phyloP scores from a whole-genome alignment of 2,113 vertebrate genomes.

The Pterocles gutturalis region DNA sequence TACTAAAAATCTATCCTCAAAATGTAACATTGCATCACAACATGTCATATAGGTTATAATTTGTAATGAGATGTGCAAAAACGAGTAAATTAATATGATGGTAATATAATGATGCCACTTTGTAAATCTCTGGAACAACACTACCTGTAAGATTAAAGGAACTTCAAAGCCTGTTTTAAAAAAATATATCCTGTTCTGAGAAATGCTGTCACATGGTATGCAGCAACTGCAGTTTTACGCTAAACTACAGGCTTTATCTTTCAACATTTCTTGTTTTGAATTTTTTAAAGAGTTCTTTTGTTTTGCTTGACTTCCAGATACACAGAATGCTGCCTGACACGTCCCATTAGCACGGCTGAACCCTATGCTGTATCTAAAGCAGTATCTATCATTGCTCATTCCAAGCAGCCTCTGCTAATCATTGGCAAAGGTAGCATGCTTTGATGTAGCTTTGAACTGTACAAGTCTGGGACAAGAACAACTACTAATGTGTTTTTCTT shows the following conservation, averaged over 20 bases:
- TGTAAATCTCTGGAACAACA: background rate
- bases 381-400: constrained; percentile 74
- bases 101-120: background rate
- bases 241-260: background rate
- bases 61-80: background rate
- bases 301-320: constrained; percentile 76
- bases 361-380: constrained; percentile 76
- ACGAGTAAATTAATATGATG: background rate
- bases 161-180: background rate
- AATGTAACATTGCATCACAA: background rate
- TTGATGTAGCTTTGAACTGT: background rate
- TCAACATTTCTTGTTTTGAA: background rate
- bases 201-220: background rate
- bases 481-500: background rate
- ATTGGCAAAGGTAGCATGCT: constrained; percentile 89
- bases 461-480: background rate
- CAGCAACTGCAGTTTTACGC: background rate
- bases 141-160: background rate
- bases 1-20: background rate
- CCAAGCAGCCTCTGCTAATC: constrained; percentile 89
- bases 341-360: constrained; percentile 85
- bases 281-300: background rate
- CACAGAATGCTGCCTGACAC: constrained; percentile 81
- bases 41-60: background rate
- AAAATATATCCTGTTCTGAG: background rate